These are phyloP conservation scores for Amphiduros pacificus DNA, from an alignment of 2,888 invertebrate genomes.

Conservation along the genomic window DNA sequence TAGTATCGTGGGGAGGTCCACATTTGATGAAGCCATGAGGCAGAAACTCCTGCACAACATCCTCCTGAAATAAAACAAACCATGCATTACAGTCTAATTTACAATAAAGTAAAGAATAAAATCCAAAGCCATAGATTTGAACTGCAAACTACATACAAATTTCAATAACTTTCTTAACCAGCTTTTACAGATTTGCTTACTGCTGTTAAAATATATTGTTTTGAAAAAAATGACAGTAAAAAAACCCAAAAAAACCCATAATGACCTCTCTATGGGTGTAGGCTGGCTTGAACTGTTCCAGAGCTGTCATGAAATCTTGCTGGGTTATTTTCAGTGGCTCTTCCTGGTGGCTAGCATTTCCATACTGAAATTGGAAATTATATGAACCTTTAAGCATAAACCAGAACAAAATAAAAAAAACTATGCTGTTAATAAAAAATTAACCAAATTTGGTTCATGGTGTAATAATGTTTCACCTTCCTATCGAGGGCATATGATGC, in stretches of 20 bases:
- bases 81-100: no score
- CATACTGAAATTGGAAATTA: constrained; percentile 5
- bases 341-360: not conserved
- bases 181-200: no score
- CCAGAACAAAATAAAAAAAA: not conserved
- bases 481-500: constrained; percentile 16
- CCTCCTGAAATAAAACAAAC: constrained; percentile 3
- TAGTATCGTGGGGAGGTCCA: not conserved
- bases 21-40: constrained; percentile 6
- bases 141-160: no score
- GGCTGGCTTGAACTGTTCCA: constrained; percentile 15
- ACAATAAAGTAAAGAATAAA: no score
- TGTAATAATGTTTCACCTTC: no score
- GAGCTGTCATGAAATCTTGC: constrained; percentile 8
- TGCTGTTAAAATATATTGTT: no score
- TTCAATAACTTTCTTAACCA: no score
- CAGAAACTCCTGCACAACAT: constrained; percentile 5
- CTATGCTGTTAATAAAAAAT: not conserved
- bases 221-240: no score
- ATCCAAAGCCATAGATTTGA: no score
- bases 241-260: no score
- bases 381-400: not conserved
- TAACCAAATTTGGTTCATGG: not conserved
- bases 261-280: constrained; percentile 15
- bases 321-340: not conserved